phyloP scores from a whole-genome alignment of 2,888 invertebrate genomes.

The Diaprepes abbreviatus region DNA sequence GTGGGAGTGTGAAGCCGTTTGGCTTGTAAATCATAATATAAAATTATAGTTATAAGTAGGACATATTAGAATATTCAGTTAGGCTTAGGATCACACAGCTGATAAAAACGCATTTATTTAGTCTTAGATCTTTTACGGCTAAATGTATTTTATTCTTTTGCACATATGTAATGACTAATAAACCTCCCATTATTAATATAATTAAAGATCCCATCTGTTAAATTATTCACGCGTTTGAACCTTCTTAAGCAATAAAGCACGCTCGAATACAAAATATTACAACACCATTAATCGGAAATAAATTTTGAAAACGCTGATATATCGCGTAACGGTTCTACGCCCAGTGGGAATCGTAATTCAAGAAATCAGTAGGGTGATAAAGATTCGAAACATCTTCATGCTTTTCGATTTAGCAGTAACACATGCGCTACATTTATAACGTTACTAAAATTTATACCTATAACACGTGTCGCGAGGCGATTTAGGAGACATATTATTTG shows the following conservation, averaged over 20 bases:
- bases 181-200: no score
- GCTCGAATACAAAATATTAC: not conserved
- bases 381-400: not conserved
- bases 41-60: no score
- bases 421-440: not conserved
- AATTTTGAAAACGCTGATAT: not conserved
- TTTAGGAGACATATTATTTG: not conserved
- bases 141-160: no score
- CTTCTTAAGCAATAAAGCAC: not conserved
- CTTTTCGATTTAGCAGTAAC: not conserved
- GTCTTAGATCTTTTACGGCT: no score
- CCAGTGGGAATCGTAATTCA: not conserved
- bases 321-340: not conserved
- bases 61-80: no score
- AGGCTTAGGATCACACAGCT: no score
- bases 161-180: no score
- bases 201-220: no score
- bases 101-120: no score
- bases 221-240: no score
- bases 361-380: not conserved
- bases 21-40: no score
- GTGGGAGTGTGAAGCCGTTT: no score
- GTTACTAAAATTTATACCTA: not conserved
- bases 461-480: not conserved
- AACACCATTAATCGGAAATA: not conserved